phyloP scores from a whole-genome alignment of 2,888 invertebrate species.

The Microctonus aethiopoides region DNA sequence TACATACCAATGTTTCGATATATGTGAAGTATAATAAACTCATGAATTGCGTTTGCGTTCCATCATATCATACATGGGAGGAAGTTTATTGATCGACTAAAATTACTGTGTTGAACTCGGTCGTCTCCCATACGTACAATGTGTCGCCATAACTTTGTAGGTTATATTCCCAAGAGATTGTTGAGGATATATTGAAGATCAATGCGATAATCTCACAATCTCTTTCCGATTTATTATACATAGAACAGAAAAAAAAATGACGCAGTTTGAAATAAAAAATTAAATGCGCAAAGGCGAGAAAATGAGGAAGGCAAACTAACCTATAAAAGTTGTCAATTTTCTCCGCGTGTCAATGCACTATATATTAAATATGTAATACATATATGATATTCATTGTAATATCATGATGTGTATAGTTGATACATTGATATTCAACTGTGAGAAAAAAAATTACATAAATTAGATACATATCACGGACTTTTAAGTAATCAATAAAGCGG shows the following conservation, averaged over 20 bases:
- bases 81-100: slow-evolving; percentile 52
- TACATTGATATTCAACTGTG: neutral
- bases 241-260: neutral
- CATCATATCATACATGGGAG: slow-evolving; percentile 40
- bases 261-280: neutral
- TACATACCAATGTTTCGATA: too few relatives aligned
- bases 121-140: slow-evolving; percentile 16
- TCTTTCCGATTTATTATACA: neutral
- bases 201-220: neutral
- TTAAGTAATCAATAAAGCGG: neutral
- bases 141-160: slow-evolving; percentile 19
- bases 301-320: neutral
- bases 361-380: neutral
- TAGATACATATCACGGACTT: neutral
- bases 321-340: neutral
- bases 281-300: neutral
- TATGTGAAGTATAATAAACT: neutral
- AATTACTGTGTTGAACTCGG: slow-evolving; percentile 43
- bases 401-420: neutral
- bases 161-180: slow-evolving; percentile 15
- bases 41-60: slow-evolving; percentile 53
- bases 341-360: neutral
- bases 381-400: neutral
- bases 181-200: neutral
- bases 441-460: neutral